phyloP scores from a whole-genome alignment of 2,113 vertebrate genomes.

The Harpagus bidentatus region DNA sequence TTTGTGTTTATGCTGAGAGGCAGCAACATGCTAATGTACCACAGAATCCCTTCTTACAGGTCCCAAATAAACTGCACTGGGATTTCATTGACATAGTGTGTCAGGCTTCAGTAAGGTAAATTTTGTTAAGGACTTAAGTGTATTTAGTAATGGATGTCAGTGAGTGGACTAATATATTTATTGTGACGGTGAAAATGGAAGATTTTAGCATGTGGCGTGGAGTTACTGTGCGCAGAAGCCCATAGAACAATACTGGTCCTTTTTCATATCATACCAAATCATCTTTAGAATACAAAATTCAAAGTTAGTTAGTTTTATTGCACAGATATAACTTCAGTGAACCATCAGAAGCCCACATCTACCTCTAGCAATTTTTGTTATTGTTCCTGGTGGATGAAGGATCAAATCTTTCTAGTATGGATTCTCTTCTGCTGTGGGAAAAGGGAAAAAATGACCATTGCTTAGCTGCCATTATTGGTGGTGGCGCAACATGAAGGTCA shows the following conservation, averaged over 20 bases:
- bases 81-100: neutral
- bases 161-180: neutral
- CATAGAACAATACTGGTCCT: neutral
- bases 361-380: neutral
- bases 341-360: neutral
- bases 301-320: neutral
- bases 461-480: neutral
- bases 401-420: neutral
- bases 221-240: neutral
- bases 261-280: neutral
- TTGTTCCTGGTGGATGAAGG: neutral
- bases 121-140: neutral
- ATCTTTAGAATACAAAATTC: neutral
- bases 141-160: neutral
- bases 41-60: neutral
- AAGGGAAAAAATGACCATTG: neutral
- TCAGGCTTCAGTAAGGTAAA: neutral
- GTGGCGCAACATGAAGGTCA: neutral
- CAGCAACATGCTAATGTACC: neutral
- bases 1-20: neutral
- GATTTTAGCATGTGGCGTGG: neutral
- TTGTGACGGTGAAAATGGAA: neutral
- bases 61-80: neutral
- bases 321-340: neutral
- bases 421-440: neutral